Evolutionary conservation across 2,113 vertebrate genomes (phyloP), one percentile per base, ranked within the genome.

Genomic region (Hucho hucho): DNA sequence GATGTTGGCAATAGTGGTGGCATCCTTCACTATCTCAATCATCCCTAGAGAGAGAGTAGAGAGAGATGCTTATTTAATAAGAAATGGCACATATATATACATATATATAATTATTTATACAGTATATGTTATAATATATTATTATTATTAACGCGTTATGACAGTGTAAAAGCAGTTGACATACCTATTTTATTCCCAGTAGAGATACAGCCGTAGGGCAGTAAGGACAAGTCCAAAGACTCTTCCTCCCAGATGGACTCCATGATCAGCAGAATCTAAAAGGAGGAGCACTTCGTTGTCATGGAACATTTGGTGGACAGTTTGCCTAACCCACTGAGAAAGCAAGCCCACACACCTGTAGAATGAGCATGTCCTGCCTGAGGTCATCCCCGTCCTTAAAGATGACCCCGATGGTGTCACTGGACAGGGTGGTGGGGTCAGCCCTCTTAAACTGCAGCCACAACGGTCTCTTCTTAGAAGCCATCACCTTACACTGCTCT

Each of bases 401-500:
- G 83, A 99, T 98, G 73, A 99, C 95, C 66, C 97, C 97, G 72
- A 99, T 98, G 11, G 96, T 96, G 88, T 98, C 97, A 69, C 93
- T 96, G 43, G 96, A 96, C 22, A 96, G 80, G 5, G 95, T 95
- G 72, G 96, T 99, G 73, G 94, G 91, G 84, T 99, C 97, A 0
- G 97, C 96, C 79, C 95, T 92, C 80, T 95, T 96, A 81, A 99
- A 99, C 90, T 99, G 97, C 69, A 99, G 95, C 97, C 97, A 99
- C 69, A 99, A 88, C 0, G 98, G 98, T 64, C 98, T 99, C 90
- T 99, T 99, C 92, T 99, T 99, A 32, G 97, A 99, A 0, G 98
- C 97, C 98, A 99, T 99, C 66, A 99, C 96, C 92, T 99, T 99
- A 81, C 98, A 98, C 87, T 97, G 98, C 80, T 99, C 98, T 74